Conservation (phyloP, 2,113 vertebrate species). For the Scolopax mira region DNA sequence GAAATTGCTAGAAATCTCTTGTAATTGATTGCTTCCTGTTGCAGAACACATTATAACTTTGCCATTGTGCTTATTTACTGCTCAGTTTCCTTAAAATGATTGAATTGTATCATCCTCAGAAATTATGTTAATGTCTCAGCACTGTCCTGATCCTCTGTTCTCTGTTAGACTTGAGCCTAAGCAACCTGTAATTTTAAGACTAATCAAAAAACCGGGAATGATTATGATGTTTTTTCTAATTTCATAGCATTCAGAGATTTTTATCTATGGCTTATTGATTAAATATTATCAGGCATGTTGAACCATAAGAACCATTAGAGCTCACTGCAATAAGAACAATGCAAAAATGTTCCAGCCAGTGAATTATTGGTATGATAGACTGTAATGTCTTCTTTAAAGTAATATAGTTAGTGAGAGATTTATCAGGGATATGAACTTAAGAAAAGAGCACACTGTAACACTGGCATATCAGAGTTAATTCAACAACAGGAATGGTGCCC, state of each 20-base stretch:
- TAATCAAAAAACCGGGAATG: neutral
- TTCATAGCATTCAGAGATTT: neutral
- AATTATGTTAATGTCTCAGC: neutral
- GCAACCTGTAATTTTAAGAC: neutral
- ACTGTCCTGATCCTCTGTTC: neutral
- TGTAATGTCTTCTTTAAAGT: neutral
- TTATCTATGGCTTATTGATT: constrained; percentile 18
- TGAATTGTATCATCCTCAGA: neutral
- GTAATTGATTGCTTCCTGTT: neutral
- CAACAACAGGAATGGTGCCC: neutral
- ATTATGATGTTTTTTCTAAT: neutral
- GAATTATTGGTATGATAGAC: neutral
- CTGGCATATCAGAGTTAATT: neutral
- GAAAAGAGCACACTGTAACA: neutral
- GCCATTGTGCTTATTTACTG: neutral
- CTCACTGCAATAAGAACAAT: constrained; percentile 8
- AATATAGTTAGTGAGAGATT: neutral
- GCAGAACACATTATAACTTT: neutral
- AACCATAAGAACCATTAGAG: constrained; percentile 4
- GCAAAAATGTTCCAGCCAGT: constrained; percentile 13
- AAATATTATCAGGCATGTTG: constrained; percentile 9
- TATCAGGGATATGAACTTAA: neutral
- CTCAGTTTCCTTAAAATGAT: neutral
- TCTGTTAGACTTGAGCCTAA: neutral
- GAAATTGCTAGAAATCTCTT: neutral